phyloP scores from a whole-genome alignment of 1,140 invertebrate genomes.

The Riptortus pedestris region DNA sequence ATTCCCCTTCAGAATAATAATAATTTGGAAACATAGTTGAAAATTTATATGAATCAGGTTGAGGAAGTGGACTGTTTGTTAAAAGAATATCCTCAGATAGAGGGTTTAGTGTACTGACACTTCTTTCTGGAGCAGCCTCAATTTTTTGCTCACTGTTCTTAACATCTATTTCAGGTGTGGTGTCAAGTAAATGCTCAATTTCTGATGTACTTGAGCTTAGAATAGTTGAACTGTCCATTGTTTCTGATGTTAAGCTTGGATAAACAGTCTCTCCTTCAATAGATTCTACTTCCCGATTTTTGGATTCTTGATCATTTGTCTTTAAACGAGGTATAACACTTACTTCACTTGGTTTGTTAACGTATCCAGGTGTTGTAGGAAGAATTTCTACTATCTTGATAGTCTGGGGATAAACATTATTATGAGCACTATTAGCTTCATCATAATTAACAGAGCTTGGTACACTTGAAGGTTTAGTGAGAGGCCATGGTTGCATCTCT shows the following conservation, averaged over 20 bases:
- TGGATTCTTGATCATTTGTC: conserved; percentile 11
- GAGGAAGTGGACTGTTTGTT: background rate
- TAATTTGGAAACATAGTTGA: background rate
- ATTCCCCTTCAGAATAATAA: background rate
- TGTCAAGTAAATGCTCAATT: conserved; percentile 1
- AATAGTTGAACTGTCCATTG: background rate
- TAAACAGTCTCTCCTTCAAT: background rate
- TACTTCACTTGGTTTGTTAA: conserved; percentile 10
- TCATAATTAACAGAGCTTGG: conserved; percentile 3
- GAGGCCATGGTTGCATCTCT: conserved; percentile 32
- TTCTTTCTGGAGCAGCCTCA: background rate
- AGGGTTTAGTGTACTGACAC: background rate
- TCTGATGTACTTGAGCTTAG: conserved; percentile 1
- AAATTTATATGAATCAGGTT: background rate
- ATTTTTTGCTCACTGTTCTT: background rate
- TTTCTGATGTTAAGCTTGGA: background rate
- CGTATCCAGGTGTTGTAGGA: conserved; percentile 14
- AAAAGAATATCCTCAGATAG: background rate
- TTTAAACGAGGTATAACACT: conserved; percentile 19
- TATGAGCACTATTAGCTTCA: background rate
- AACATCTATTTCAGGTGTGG: background rate
- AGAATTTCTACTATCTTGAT: conserved; percentile 25
- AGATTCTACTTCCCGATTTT: background rate
- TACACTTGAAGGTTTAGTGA: conserved; percentile 26
- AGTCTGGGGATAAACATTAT: conserved; percentile 20